phyloP scores from a whole-genome alignment of 1,140 invertebrate species.

The Pseudomyrmex dendroicus region DNA sequence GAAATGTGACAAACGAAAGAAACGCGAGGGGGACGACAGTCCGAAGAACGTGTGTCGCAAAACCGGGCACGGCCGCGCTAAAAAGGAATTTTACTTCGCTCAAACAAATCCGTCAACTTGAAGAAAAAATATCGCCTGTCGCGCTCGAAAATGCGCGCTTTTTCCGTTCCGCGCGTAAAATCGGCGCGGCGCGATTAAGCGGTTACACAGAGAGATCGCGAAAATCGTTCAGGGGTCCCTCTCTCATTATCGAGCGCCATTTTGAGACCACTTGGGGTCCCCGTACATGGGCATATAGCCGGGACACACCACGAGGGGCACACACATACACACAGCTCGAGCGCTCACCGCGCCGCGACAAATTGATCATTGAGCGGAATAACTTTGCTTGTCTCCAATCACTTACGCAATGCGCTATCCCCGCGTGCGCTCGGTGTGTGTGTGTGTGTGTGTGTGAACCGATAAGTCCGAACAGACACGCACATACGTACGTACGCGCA shows the following conservation, averaged over 20 bases:
- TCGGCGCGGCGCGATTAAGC: constrained; percentile 57
- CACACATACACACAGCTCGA: neutral
- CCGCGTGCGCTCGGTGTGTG: constrained; percentile 69
- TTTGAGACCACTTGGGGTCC: constrained; percentile 52
- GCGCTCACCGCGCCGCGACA: constrained; percentile 64
- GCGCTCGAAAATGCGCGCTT: constrained; percentile 2
- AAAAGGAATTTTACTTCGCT: constrained; percentile 17
- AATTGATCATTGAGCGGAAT: constrained; percentile 78
- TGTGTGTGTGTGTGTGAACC: too few species aligned
- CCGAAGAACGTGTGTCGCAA: neutral
- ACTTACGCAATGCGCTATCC: constrained; percentile 73
- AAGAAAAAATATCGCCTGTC: constrained; percentile 13
- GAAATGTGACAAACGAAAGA: neutral
- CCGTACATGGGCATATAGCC: constrained; percentile 60
- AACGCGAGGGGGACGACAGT: too few species aligned
- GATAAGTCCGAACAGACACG: constrained; percentile 66
- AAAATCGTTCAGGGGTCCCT: constrained; percentile 49
- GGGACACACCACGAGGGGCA: constrained; percentile 19
- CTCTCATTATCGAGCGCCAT: constrained; percentile 65
- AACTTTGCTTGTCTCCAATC: constrained; percentile 70
- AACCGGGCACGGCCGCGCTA: neutral
- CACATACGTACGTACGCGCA: neutral
- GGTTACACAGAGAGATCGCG: constrained; percentile 48
- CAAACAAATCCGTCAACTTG: constrained; percentile 3
- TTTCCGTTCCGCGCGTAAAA: neutral